Conservation (phyloP, 1,140 invertebrate species). For the Cydia fagiglandana region DNA sequence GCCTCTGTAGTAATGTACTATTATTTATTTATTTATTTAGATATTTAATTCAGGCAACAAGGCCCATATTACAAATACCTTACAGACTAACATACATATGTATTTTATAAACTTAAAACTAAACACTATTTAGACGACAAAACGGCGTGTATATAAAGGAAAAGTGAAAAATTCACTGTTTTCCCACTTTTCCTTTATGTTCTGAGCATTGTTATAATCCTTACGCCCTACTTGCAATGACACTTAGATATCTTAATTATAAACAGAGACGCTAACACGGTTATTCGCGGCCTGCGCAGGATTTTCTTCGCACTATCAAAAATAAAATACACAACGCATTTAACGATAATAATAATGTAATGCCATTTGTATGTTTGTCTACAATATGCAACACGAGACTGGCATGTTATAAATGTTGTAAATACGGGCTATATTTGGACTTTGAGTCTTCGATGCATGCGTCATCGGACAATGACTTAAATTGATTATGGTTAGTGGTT, state of each 20-base stretch:
- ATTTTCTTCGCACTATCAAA: neutral
- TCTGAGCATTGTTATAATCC: neutral
- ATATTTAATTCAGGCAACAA: no score
- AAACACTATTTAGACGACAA: no score
- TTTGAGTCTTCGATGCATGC: neutral
- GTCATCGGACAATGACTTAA: conserved; percentile 8
- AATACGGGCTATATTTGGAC: neutral
- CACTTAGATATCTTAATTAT: neutral
- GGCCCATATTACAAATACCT: no score
- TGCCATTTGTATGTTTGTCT: neutral
- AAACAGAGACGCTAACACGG: neutral
- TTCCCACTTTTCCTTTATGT: no score
- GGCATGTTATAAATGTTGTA: neutral
- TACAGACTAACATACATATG: no score
- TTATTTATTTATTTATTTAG: no score
- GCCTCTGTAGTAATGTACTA: no score
- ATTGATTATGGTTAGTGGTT: neutral
- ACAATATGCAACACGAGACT: neutral
- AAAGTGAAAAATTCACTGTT: no score
- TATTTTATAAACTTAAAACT: no score
- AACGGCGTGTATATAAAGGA: no score
- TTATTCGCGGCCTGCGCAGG: neutral
- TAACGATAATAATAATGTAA: neutral
- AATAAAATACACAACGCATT: neutral
- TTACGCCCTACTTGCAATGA: neutral